Evolutionary conservation across 2,888 invertebrate genomes (phyloP), one percentile per base, ranked within the genome.

Genomic region (Ellobium chinense): DNA sequence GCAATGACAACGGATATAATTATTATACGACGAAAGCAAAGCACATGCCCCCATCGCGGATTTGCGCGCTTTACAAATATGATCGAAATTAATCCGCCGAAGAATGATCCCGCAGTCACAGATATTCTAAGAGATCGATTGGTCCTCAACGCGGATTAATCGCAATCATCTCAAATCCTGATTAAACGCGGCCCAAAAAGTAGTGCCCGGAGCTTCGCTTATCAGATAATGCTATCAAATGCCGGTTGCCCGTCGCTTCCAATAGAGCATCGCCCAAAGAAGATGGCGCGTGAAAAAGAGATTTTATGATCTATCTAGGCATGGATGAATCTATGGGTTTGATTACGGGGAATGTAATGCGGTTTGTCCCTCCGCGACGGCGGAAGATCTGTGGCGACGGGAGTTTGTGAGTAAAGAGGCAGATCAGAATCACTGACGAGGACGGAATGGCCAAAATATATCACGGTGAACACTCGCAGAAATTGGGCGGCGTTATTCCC

Each of bases 101-200:
- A 66, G 36, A 24, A 24, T 34, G 39, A 4, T 21, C 36, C 54
- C 3, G 31, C 31, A 56, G 70, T 70, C 54, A 70, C 27, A 56
- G 12, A 54, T 54, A 70, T 27, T 31, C 12, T 18, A 21, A 34
- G 21, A 31, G 29, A 70, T 70, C 18, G 70, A 70, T 70, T 70
- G 70, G 70, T 70, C n/a, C 29, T 46, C 27, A 70, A 1, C 29
- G 54, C 56, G 70, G 70, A 70, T 70, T 70, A 70, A 70, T 70
- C 70, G 31, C 31, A 70, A 9, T 31, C 69, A 70, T 54, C 70
- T 56, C 18, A 68, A 27, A 70, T 56, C 56, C 31, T 70, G 70
- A 54, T 70, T 54, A 70, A 21, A 54, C 21, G 18, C 9, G 4
- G n/a, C 21, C n/a, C 29, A 56, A 54, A 56, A 56, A 27, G 70